Percentiles rank a stretch among this genome's conserved stretches.
phyloP scores from a whole-genome alignment of 2,888 invertebrate genomes.

The Euspilapteryx auroguttella region DNA sequence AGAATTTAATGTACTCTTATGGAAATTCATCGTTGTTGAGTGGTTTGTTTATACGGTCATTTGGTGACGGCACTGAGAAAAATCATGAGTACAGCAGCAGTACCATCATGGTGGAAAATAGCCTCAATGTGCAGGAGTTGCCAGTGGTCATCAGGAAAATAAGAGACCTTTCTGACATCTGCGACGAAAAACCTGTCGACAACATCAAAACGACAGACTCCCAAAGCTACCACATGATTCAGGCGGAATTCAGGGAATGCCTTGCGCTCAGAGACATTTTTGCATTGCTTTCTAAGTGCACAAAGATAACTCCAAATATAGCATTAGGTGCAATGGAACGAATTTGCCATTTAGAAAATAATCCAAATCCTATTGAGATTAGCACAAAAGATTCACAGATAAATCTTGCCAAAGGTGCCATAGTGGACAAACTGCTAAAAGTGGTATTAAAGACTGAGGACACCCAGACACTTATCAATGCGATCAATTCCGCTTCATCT shows the following conservation, averaged over 20 bases:
- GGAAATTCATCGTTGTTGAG: too few species aligned
- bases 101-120: slow-evolving; percentile 68
- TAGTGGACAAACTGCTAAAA: slow-evolving; percentile 41
- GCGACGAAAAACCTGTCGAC: slow-evolving; percentile 14
- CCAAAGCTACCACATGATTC: slow-evolving; percentile 33
- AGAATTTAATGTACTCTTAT: too few species aligned
- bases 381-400: slow-evolving; percentile 22
- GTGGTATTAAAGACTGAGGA: slow-evolving; percentile 48
- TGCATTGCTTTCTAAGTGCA: slow-evolving; percentile 44
- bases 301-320: slow-evolving; percentile 50
- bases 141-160: slow-evolving; percentile 64
- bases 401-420: slow-evolving; percentile 42
- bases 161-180: slow-evolving; percentile 30
- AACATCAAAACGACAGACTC: slow-evolving; percentile 19
- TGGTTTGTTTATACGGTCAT: too few species aligned
- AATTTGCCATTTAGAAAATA: slow-evolving; percentile 40
- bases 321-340: slow-evolving; percentile 51
- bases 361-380: slow-evolving; percentile 15
- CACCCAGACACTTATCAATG: slow-evolving; percentile 42
- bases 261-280: slow-evolving; percentile 41
- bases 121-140: slow-evolving; percentile 67
- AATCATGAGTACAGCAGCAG: slow-evolving; percentile 31
- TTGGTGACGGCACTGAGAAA: slow-evolving; percentile 5
- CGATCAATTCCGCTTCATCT: slow-evolving; percentile 31
- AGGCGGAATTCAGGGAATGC: slow-evolving; percentile 47